Evolutionary conservation across 2,888 invertebrate genomes (phyloP), one percentile per base, ranked within the genome.

Genomic region (Plutella xylostella): DNA sequence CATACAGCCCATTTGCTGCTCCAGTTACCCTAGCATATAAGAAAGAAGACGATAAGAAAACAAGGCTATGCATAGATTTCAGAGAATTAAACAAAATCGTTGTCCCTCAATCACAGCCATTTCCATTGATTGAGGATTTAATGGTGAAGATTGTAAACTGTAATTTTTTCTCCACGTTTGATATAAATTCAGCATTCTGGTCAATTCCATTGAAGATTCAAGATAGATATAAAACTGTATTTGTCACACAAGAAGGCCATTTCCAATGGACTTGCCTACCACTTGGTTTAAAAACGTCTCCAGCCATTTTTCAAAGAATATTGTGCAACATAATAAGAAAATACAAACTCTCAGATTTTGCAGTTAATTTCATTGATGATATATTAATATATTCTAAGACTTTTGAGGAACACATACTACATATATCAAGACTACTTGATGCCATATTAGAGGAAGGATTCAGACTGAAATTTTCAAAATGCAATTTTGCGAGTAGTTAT

Each of bases 291-390:
- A 69, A 65, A 46, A 63, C 68, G 0, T 54, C 64, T 1, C 61
- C 66, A 17, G 59, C 64, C 1, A 65, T 68, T 30, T 72, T 72
- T 48, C 68, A 72, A 45, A 58, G 58, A 47, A 63, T 63, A 48
- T 39, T 62, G 21, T 49, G 55, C 17, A 61, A 40, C 38, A 60
- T 63, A 6, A 45, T 57, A 41, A 52, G 53, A 42, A 57, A 58
- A 40, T 35, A 48, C 11, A 45, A 45, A 43, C 43, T 57, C 5
- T 19, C 7, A n/a, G n/a, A n/a, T n/a, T n/a, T n/a, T n/a, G n/a
- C n/a, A n/a, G n/a, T n/a, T n/a, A n/a, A n/a, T n/a, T n/a, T n/a
- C n/a, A n/a, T n/a, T n/a, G n/a, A n/a, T n/a, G n/a, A n/a, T n/a
- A n/a, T n/a, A n/a, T n/a, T 57, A 17, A 41, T 57, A 20, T 58